These are phyloP conservation scores for Chaetodon trifasciatus DNA, from an alignment of 2,797 vertebrate species.

Conservation along the genomic window DNA sequence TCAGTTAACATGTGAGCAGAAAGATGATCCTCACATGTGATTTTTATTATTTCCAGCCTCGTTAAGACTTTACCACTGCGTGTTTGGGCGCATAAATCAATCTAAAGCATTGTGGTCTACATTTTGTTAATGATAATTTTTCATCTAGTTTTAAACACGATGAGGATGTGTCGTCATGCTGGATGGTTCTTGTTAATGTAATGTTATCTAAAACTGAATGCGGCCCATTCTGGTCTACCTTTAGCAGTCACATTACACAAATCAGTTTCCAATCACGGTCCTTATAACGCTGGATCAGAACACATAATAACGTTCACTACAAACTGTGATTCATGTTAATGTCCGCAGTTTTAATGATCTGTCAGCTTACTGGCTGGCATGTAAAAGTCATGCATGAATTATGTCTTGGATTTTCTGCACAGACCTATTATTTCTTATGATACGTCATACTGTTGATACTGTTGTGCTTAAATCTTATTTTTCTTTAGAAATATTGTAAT, in stretches of 20 bases:
- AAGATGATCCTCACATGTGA: constrained; percentile 27
- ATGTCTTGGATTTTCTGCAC: constrained; percentile 1
- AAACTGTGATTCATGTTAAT: constrained; percentile 8
- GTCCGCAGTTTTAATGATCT: constrained; percentile 22
- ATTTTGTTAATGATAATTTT: constrained; percentile 8
- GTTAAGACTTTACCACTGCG: constrained; percentile 11
- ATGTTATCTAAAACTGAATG: constrained; percentile 16
- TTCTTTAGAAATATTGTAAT: background rate
- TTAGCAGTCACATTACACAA: constrained; percentile 13
- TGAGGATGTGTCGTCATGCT: constrained; percentile 10
- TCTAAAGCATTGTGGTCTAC: constrained; percentile 21
- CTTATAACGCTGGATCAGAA: constrained; percentile 27
- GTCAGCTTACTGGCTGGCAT: constrained; percentile 18
- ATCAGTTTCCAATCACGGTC: constrained; percentile 48
- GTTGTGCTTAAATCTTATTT: constrained; percentile 11
- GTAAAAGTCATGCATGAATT: constrained; percentile 6
- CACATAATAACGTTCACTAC: constrained; percentile 7
- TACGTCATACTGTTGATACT: background rate
- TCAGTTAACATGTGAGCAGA: constrained; percentile 35
- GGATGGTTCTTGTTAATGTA: constrained; percentile 6
- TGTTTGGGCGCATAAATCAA: background rate
- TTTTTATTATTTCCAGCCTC: constrained; percentile 44
- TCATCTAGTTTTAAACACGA: constrained; percentile 24
- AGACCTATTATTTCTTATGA: background rate
- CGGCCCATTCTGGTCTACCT: background rate